These are phyloP conservation scores for Nothobranchius kuhntae DNA, from an alignment of 2,113 vertebrate genomes.

Conservation along the genomic window DNA sequence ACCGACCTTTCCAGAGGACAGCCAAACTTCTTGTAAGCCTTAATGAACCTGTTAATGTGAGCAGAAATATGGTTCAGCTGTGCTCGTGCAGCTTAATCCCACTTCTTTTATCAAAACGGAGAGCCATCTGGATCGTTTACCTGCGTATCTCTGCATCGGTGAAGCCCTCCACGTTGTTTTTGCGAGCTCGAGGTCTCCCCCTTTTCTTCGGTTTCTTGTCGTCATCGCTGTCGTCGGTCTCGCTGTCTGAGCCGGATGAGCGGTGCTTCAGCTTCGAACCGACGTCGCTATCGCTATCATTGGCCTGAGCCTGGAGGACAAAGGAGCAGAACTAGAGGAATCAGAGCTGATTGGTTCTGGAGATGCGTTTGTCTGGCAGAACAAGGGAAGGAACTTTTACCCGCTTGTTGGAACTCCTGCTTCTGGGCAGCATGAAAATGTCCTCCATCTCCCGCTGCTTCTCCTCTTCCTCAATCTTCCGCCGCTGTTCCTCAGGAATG, in stretches of 20 bases:
- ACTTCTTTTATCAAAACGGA: neutral
- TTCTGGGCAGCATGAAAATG: constrained; percentile 96
- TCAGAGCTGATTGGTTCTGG: neutral
- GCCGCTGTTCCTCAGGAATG: constrained; percentile 93
- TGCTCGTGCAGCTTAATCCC: neutral
- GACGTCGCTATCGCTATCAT: constrained; percentile 95
- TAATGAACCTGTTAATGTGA: constrained; percentile 88
- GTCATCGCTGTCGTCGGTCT: constrained; percentile 93
- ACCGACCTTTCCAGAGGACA: constrained; percentile 92
- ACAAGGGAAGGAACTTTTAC: constrained; percentile 60
- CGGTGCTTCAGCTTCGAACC: constrained; percentile 92
- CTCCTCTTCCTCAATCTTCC: constrained; percentile 92
- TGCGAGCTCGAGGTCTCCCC: constrained; percentile 91
- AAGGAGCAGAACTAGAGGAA: neutral
- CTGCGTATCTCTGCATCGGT: constrained; percentile 95
- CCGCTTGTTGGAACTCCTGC: constrained; percentile 96
- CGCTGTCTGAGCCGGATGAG: constrained; percentile 93
- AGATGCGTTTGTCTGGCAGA: neutral
- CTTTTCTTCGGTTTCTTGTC: constrained; percentile 94
- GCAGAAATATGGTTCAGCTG: neutral
- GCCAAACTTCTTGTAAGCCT: constrained; percentile 98
- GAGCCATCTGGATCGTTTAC: constrained; percentile 77
- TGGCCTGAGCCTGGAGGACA: constrained; percentile 85
- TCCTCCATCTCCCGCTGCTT: constrained; percentile 96
- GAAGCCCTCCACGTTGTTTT: constrained; percentile 96